Conservation (phyloP, 2,113 vertebrate species). For the Cyanoramphus novaezelandiae region DNA sequence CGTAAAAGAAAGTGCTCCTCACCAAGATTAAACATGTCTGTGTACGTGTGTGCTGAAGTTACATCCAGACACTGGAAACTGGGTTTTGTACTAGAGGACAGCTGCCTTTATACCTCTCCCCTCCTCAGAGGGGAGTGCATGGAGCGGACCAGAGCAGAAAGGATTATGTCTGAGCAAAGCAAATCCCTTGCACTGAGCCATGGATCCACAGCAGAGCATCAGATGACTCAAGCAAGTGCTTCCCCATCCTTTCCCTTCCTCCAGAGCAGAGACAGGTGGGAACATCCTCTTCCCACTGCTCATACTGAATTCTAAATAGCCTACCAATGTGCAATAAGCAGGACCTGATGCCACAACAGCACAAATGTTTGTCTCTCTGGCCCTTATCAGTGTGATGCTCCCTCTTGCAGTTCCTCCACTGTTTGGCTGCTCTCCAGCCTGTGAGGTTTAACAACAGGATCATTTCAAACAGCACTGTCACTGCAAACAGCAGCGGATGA, state of each 20-base stretch:
- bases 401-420: not conserved
- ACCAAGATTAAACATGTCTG: not conserved
- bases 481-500: not conserved
- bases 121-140: not conserved
- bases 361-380: not conserved
- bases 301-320: not conserved
- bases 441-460: not conserved
- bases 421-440: not conserved
- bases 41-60: not conserved
- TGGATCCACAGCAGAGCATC: not conserved
- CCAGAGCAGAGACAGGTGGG: not conserved
- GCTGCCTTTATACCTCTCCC: not conserved
- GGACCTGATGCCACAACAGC: not conserved
- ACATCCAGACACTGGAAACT: not conserved
- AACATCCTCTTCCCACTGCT: not conserved
- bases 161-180: not conserved
- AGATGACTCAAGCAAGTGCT: not conserved
- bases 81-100: not conserved
- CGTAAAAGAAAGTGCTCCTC: not conserved
- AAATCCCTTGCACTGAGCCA: not conserved
- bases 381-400: accelerated
- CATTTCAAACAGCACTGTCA: not conserved
- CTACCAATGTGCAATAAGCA: accelerated
- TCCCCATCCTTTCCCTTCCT: not conserved
- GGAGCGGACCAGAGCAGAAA: not conserved